Base-by-base conservation (phyloP, 2,888 invertebrate species). In the Lottia gigantea region DNA sequence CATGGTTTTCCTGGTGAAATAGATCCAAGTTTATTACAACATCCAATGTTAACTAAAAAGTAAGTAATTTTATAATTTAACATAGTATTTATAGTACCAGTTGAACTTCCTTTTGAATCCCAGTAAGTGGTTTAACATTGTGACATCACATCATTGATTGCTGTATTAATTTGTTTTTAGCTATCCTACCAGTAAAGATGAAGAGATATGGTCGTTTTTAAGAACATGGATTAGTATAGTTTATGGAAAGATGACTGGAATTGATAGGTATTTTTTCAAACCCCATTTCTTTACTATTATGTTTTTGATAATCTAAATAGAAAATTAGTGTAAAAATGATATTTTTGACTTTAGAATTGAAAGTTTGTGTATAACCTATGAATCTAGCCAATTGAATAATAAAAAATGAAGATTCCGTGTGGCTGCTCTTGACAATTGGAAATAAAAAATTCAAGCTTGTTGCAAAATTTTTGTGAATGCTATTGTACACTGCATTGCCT, bases 161-260 rank as follows among this genome's bases (percentile, higher is more conserved):
- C 6, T 31, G 31, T 31, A 31, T 31, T 31, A 31, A 31, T 31
- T 31, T 31, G 6, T 40, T 40, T 40, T 40, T 40, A 55, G 55
- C 19, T 23, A 55, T 23, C 55, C 55, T 12, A n/a, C 12, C 19
- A 55, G 55, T 55, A 19, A 55, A 55, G 23, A 23, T 55, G 55
- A 55, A 55, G 55, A 55, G 12, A 55, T 55, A 7, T 55, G 55
- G 55, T 55, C 55, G 12, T 55, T 55, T 55, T 90, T 93, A 64
- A 90, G 91, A 76, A 91, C 91, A 67, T 93, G 92, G 89, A 90
- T 93, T 0, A 93, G 93, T 80, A 89, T 93, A 3, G 91, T 93
- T 16, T 84, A 85, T 72, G 88, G 88, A 8, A 85, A 86, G 74
- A 87, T 89, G 88, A 87, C 88, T 2, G 74, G 80, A 11, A 86